Evolutionary conservation across 1,140 invertebrate genomes (phyloP), one percentile per base, ranked within the genome.

Genomic region (Uloborus diversus): DNA sequence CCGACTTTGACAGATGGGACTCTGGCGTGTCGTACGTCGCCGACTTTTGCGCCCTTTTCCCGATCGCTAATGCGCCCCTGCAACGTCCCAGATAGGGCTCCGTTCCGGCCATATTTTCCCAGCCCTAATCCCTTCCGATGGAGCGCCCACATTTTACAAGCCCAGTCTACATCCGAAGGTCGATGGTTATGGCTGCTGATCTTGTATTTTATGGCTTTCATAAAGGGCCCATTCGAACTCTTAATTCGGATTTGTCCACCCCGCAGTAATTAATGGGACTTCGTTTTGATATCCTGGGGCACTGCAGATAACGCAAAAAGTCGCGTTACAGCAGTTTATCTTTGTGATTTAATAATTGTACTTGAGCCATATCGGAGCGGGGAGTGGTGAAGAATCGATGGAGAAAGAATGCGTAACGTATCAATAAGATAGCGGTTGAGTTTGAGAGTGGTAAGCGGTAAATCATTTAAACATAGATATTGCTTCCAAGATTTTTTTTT

Each of bases 41-140:
- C 25, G 56, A 59, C 25, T 59, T 59, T 59, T 59, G 56, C 56
- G 56, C 56, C 56, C 56, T n/a, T 59, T 59, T 59, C 25, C 56
- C 9, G 56, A 59, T 59, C 56, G 25, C 56, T 59, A 59, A 59
- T 59, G 56, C 56, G 56, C 56, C 56, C 56, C 56, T 59, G 56
- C 56, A 59, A 59, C 56, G 56, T 28, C 56, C 56, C 25, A 59
- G 56, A 59, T 59, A 59, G 56, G 56, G 28, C 23, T 13, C 25
- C 56, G 56, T 59, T 59, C 56, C 56, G 56, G 56, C 56, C 56
- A 59, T 59, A 59, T 59, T 59, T 59, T 28, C 56, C 56, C 25
- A 25, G 9, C 32, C 32, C 56, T 59, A 59, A 59, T 59, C 56
- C 56, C 11, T 25, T 11, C 13, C 27, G 56, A 28, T 59, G 56